Conservation (phyloP, 2,888 invertebrate species). For the Parasteatoda lunata region DNA sequence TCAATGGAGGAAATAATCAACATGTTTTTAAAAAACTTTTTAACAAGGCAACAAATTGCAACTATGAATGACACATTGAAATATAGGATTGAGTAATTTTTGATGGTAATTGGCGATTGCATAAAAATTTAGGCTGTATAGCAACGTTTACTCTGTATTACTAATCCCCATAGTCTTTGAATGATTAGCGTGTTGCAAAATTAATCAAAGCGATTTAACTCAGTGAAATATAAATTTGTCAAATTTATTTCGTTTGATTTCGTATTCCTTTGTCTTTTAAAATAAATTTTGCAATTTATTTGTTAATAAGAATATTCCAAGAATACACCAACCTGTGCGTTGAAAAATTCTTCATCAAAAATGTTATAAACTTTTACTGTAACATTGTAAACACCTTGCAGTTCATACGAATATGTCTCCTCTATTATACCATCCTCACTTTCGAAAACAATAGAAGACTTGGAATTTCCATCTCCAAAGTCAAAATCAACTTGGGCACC, state of each 20-base stretch:
- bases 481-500: conserved; percentile 3
- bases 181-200: not conserved
- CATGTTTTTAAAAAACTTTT: too few species aligned
- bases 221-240: not conserved
- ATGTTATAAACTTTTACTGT: conserved; percentile 28
- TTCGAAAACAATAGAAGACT: not conserved
- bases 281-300: too few species aligned
- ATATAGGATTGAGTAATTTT: too few species aligned
- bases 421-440: not conserved
- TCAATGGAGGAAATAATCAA: too few species aligned
- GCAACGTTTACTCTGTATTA: too few species aligned
- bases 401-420: conserved; percentile 8
- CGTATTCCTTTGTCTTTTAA: too few species aligned
- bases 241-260: not conserved
- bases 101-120: too few species aligned
- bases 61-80: too few species aligned
- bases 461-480: conserved; percentile 35
- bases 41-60: too few species aligned
- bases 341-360: conserved; percentile 35
- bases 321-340: conserved; percentile 9
- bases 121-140: too few species aligned
- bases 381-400: conserved; percentile 17
- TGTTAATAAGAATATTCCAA: not conserved
- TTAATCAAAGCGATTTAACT: not conserved
- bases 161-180: not conserved